Evolutionary conservation across 2,113 vertebrate species (phyloP).

Genomic region (Cinclus mexicanus): DNA sequence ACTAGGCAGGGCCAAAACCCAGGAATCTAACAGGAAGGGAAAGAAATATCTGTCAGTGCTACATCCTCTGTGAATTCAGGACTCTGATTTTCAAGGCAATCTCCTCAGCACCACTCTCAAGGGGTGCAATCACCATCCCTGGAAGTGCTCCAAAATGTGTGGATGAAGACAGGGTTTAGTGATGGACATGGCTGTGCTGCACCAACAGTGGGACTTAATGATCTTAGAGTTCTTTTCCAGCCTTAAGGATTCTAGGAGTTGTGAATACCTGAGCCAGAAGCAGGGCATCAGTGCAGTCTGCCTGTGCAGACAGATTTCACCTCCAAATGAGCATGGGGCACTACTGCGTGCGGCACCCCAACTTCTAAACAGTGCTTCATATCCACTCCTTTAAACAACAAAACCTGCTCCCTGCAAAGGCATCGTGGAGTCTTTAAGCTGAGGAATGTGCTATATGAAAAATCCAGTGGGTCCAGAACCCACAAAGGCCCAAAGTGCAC

Average conservation of each 20-base stretch:
- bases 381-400: background rate
- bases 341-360: accelerated
- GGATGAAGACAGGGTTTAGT: background rate
- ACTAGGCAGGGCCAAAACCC: background rate
- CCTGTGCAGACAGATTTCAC: background rate
- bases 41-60: background rate
- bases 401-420: background rate
- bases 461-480: background rate
- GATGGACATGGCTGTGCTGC: background rate
- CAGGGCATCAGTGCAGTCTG: background rate
- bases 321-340: background rate
- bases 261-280: background rate
- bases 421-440: accelerated
- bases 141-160: background rate
- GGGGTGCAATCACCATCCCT: background rate
- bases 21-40: background rate
- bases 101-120: background rate
- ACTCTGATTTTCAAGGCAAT: accelerated
- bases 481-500: background rate
- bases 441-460: background rate
- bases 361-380: background rate
- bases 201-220: background rate
- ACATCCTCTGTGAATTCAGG: background rate
- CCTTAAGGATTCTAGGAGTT: background rate
- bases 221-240: background rate